phyloP scores from a whole-genome alignment of 2,888 invertebrate species.

The Eubasilissa splendida region DNA sequence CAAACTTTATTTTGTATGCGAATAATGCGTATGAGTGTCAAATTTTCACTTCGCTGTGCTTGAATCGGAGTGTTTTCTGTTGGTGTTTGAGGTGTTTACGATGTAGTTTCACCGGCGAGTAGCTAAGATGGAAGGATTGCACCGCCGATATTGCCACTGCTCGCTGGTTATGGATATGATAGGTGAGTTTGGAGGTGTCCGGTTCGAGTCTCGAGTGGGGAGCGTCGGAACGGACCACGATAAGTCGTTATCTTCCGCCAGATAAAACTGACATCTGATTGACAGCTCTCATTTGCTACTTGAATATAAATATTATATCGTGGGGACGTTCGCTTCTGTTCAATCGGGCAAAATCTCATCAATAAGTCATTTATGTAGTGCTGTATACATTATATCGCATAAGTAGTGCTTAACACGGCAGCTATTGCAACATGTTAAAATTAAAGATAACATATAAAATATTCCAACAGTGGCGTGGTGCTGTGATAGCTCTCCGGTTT shows the following conservation, averaged over 20 bases:
- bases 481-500: not conserved
- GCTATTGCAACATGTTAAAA: slow-evolving; percentile 33
- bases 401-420: slow-evolving; percentile 13
- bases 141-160: slow-evolving; percentile 27
- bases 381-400: slow-evolving; percentile 18
- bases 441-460: slow-evolving; percentile 33
- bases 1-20: slow-evolving; percentile 25
- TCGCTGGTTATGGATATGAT: slow-evolving; percentile 30
- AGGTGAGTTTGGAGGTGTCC: slow-evolving; percentile 43
- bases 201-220: slow-evolving; percentile 39
- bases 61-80: slow-evolving; percentile 15
- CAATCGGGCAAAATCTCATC: slow-evolving; percentile 25
- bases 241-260: slow-evolving; percentile 45
- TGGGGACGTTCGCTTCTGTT: slow-evolving; percentile 25
- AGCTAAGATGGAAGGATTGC: slow-evolving; percentile 34
- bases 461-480: slow-evolving; percentile 19
- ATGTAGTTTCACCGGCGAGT: slow-evolving; percentile 45
- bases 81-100: slow-evolving; percentile 38
- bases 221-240: slow-evolving; percentile 27
- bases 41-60: slow-evolving; percentile 5
- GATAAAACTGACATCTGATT: slow-evolving; percentile 51
- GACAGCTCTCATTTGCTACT: slow-evolving; percentile 37
- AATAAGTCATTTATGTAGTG: slow-evolving; percentile 21
- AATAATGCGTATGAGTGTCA: slow-evolving; percentile 34
- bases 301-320: slow-evolving; percentile 4